Percentiles rank a stretch among this genome's conserved stretches.
Evolutionary conservation across 2,113 vertebrate genomes (phyloP).

Genomic region (Cinclus cinclus): DNA sequence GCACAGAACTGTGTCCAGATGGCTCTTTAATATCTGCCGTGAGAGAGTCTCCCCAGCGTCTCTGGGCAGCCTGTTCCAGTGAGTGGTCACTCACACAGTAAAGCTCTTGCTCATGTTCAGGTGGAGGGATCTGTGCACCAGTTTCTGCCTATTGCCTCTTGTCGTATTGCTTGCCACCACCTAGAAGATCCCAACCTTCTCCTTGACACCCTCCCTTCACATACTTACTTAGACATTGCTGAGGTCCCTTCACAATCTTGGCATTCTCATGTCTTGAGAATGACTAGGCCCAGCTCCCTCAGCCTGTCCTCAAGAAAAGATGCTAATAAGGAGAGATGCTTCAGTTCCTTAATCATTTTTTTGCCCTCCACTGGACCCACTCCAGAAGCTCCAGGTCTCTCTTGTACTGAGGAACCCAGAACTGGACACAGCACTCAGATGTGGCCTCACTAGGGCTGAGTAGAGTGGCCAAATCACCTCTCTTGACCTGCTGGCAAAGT

Average conservation of each 20-base stretch:
- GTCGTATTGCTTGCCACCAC: neutral
- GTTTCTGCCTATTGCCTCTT: neutral
- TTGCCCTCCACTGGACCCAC: neutral
- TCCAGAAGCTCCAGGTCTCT: neutral
- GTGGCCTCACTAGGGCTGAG: neutral
- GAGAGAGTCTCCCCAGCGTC: neutral
- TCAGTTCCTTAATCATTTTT: neutral
- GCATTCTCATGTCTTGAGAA: neutral
- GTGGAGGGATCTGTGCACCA: neutral
- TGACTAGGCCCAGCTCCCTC: neutral
- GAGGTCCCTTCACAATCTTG: neutral
- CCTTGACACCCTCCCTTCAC: neutral
- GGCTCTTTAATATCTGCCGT: neutral
- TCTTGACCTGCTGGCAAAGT: neutral
- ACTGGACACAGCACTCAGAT: neutral
- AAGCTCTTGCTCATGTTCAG: neutral
- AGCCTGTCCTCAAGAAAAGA: neutral
- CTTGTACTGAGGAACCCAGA: neutral
- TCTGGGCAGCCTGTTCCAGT: neutral
- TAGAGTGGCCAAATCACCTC: neutral
- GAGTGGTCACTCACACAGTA: neutral
- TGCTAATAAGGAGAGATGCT: neutral
- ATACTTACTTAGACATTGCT: neutral
- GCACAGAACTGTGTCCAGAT: neutral
- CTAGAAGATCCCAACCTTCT: neutral